Evolutionary conservation across 2,797 vertebrate species (phyloP), one percentile per base, ranked within the genome.

Genomic region (Arnoldichthys spilopterus): DNA sequence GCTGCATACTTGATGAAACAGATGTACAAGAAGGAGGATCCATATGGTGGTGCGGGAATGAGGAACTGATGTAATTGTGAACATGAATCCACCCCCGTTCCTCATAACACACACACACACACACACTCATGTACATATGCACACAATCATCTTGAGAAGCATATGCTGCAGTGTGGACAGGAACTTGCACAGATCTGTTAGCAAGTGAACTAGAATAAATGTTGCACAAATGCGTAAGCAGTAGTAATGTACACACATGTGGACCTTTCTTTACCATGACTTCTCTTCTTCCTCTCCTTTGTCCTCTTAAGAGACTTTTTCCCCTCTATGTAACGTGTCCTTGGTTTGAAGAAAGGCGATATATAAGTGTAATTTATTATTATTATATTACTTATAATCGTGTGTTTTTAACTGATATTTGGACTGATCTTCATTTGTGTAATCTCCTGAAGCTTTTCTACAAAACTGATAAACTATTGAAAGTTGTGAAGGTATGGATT

Each of bases 21-120:
- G 56, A 34, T 71, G 76, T 15, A 43, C 15, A 7, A 78, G 76
- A 22, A 40, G 76, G 18, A 62, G 16, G 34, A 63, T 54, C 58
- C 76, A 78, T 71, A 77, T 71, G 67, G 40, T 70, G 40, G 6
- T 49, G 51, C 15, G 24, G 16, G 28, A 70, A 62, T 58, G 51
- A 70, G 26, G 53, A 77, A 20, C 26, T 18, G 26, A 69, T 59
- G 54, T 69, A 40, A 77, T 45, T 34, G 9, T 69, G 9, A 68
- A 22, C 26, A 67, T 22, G 37, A 69, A 47, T 47, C 66, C 75
- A 32, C 20, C 64, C 7, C 28, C 30, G 4, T 56, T 12, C 32
- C 73, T 22, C 58, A n/a, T 61, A 8, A 67, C 9, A 49, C 56
- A 62, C 72, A 49, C 26, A 22, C 26, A 62, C 58, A 74, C 13